Conservation (phyloP, 2,888 invertebrate genomes). For the Drosophila subquinaria region DNA sequence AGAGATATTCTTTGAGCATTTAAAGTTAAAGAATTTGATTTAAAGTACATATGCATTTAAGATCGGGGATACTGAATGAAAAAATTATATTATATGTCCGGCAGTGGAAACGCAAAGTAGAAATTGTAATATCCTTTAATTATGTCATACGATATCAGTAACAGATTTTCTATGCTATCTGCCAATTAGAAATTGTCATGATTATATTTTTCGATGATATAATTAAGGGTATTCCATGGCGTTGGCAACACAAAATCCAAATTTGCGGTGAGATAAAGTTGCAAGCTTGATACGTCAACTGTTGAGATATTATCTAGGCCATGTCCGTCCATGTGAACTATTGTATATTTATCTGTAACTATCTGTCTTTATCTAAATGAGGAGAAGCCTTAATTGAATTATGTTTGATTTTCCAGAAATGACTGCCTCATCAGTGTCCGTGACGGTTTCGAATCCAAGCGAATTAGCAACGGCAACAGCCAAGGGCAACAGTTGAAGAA, state of each 20-base stretch:
- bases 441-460: conserved; percentile 56
- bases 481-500: conserved; percentile 52
- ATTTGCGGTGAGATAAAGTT: background rate
- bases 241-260: conserved; percentile 9
- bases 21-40: background rate
- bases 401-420: conserved; percentile 55
- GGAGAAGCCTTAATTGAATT: conserved; percentile 19
- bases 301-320: conserved; percentile 1
- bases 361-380: background rate
- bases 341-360: background rate
- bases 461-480: conserved; percentile 50
- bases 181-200: background rate
- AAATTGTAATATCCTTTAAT: background rate
- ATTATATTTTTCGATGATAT: background rate
- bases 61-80: no score
- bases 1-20: background rate
- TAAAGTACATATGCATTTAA: no score
- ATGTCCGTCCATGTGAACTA: background rate
- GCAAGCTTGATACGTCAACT: background rate
- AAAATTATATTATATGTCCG: no score
- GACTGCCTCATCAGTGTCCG: conserved; percentile 63
- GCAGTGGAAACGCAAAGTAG: no score
- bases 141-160: background rate
- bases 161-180: background rate
- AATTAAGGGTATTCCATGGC: conserved; percentile 5